Evolutionary conservation across 2,113 vertebrate species (phyloP).

Genomic region (Nipponia nippon): DNA sequence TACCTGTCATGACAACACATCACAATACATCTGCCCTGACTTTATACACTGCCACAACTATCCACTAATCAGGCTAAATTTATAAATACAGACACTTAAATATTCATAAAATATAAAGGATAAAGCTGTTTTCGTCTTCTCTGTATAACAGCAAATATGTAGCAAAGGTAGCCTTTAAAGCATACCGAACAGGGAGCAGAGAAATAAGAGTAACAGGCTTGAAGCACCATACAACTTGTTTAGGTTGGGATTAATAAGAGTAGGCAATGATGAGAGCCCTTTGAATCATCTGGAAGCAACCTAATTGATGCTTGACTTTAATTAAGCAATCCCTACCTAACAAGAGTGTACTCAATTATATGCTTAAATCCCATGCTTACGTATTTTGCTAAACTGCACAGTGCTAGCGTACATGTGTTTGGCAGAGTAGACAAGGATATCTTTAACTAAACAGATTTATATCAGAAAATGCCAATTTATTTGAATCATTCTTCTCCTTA

Average conservation of each 20-base stretch:
- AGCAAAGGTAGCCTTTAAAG: not conserved
- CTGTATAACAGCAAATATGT: not conserved
- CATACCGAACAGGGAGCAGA: not conserved
- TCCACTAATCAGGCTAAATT: not conserved
- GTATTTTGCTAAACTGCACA: not conserved
- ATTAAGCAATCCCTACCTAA: not conserved
- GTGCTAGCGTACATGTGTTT: not conserved
- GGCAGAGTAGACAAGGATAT: not conserved
- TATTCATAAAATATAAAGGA: not conserved
- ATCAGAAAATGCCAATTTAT: not conserved
- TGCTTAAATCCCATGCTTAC: not conserved
- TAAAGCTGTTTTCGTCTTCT: not conserved
- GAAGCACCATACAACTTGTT: not conserved
- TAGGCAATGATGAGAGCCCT: not conserved
- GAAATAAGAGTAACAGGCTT: not conserved
- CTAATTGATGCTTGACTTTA: conserved; percentile 12
- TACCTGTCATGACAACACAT: not conserved
- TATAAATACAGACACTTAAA: not conserved
- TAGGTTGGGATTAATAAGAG: not conserved
- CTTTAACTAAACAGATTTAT: not conserved
- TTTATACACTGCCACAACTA: not conserved
- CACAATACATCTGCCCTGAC: not conserved
- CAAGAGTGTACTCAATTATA: not conserved
- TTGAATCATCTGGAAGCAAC: not conserved
- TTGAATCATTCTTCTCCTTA: not conserved